These are phyloP conservation scores for Otus scops DNA, from an alignment of 2,797 vertebrate species.

Conservation along the genomic window DNA sequence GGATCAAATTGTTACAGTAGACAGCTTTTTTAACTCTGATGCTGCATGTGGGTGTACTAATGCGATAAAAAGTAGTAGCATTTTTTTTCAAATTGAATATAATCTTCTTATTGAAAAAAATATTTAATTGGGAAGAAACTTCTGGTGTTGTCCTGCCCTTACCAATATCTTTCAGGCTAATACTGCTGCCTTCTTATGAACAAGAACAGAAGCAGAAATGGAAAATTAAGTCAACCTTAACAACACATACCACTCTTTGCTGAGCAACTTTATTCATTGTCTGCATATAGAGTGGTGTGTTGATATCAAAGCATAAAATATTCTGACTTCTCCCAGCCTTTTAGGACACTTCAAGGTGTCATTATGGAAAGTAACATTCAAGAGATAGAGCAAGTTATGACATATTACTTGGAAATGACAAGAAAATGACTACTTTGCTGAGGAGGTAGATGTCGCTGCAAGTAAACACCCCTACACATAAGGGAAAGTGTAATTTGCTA, in stretches of 20 bases:
- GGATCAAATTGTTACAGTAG: background rate
- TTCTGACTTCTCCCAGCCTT: slow-evolving; percentile 8
- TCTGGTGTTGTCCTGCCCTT: background rate
- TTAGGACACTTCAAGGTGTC: slow-evolving; percentile 15
- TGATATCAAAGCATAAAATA: background rate
- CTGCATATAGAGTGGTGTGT: background rate
- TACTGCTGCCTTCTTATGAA: background rate
- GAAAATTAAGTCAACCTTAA: background rate
- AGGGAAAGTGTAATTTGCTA: background rate
- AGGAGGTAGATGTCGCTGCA: background rate
- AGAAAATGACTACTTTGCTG: background rate
- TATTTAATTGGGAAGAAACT: background rate
- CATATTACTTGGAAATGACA: slow-evolving; percentile 20
- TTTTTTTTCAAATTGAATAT: background rate
- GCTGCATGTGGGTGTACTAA: background rate
- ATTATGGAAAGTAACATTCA: slow-evolving; percentile 19
- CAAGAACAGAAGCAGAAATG: background rate
- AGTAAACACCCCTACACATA: background rate
- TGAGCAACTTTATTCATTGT: background rate
- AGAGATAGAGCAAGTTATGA: background rate
- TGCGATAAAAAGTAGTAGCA: background rate
- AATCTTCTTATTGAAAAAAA: background rate
- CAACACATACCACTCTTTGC: background rate
- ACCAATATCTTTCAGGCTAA: background rate
- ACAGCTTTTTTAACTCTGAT: background rate